Conservation (phyloP, 2,797 vertebrate species). For the Cheirogaleus major region DNA sequence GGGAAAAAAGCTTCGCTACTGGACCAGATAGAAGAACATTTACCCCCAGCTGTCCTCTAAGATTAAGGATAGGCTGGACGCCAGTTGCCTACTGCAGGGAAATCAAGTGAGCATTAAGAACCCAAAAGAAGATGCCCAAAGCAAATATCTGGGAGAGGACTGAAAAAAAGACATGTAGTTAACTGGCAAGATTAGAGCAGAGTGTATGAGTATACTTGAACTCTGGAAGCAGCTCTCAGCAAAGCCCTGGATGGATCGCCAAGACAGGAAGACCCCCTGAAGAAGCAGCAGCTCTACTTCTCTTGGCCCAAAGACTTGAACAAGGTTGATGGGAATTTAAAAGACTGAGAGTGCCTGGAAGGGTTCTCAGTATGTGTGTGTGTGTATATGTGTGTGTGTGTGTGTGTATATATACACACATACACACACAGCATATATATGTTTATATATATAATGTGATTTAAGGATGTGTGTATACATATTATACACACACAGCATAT, state of each 20-base stretch:
- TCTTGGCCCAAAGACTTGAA: not conserved
- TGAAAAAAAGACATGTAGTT: slow-evolving; percentile 33
- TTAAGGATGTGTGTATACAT: not conserved
- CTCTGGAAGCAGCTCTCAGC: not conserved
- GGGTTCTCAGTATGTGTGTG: not conserved
- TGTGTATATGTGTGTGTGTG: no score
- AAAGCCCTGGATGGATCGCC: not conserved
- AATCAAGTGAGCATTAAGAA: slow-evolving; percentile 61
- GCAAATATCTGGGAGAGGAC: slow-evolving; percentile 41
- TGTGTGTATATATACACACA: not conserved
- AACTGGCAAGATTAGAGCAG: slow-evolving; percentile 17
- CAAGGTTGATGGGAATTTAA: not conserved
- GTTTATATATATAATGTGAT: not conserved
- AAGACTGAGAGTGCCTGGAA: not conserved
- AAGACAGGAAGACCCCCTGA: not conserved
- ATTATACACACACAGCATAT: not conserved
- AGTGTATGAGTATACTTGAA: not conserved
- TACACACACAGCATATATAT: not conserved
- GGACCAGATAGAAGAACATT: slow-evolving; percentile 42
- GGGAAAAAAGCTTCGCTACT: not conserved
- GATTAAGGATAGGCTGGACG: slow-evolving; percentile 36
- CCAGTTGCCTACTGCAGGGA: slow-evolving; percentile 42
- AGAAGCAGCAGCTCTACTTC: not conserved
- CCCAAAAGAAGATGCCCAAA: slow-evolving; percentile 46
- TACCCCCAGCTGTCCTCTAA: slow-evolving; percentile 41